A percentile compares a stretch with the other conserved stretches of the same genome.
Conservation (phyloP, 2,888 invertebrate genomes). For the Caenorhabditis sinica region DNA sequence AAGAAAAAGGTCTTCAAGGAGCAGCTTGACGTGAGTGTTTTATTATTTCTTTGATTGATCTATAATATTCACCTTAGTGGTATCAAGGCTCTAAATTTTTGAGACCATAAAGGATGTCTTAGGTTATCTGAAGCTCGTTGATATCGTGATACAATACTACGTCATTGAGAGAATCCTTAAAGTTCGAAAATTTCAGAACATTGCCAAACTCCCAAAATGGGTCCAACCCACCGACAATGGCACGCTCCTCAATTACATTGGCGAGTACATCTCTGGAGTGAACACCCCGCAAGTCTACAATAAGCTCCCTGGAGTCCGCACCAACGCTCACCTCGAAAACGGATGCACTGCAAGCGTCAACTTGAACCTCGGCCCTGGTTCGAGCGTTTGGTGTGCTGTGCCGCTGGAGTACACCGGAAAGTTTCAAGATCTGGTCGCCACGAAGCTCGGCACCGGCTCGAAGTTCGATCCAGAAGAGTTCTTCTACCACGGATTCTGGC, state of each 20-base stretch:
- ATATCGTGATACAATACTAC: no score
- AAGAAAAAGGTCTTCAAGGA: no score
- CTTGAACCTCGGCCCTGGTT: not conserved
- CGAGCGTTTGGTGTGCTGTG: not conserved
- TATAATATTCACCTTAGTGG: no score
- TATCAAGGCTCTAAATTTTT: no score
- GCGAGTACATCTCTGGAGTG: not conserved
- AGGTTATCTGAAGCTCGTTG: no score
- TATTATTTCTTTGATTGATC: no score
- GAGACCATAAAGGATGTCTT: no score
- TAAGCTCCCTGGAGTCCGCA: not conserved
- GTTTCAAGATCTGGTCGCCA: not conserved
- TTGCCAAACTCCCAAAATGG: not conserved
- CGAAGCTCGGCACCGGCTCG: not conserved
- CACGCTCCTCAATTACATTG: no score
- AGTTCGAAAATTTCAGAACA: no score
- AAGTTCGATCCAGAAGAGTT: not conserved
- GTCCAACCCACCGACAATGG: not conserved
- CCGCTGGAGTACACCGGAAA: not conserved
- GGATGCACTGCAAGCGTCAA: not conserved
- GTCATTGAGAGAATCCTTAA: no score
- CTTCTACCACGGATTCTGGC: conserved; percentile 7
- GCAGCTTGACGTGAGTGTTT: no score
- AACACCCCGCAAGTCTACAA: not conserved
- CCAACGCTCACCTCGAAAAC: not conserved